Evolutionary conservation across 2,888 invertebrate species (phyloP), one percentile per base, ranked within the genome.

Genomic region (Scaptodrosophila latifasciaeformis): DNA sequence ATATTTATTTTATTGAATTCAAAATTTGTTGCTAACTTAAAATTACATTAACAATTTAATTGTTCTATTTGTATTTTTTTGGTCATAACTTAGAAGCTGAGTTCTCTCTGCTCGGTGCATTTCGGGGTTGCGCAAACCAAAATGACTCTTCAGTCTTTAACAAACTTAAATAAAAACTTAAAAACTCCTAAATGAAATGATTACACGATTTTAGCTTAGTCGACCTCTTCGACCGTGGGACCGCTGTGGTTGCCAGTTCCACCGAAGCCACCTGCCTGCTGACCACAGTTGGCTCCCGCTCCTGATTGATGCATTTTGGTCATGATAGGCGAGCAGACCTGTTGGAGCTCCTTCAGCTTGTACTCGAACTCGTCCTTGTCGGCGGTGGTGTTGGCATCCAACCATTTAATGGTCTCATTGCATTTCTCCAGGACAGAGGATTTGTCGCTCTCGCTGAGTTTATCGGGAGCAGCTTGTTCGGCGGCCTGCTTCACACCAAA

Each of bases 381-480:
- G 3, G 95, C 95, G 24, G 93, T 87, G 2, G 90, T 90, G 81
- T 95, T 94, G 29, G 86, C 86, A 69, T 96, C 96, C 62, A 94
- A 85, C 94, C 94, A 94, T 50, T 87, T 88, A 50, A 93, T 85
- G n/a, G 90, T 88, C 31, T 91, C 90, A 0, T 90, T 90, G 70
- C 91, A 91, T 78, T 90, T 91, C 55, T 90, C 88, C 45, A 59
- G 86, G 86, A 0, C 90, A 89, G 35, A 91, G 67, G 93, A 92
- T 85, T 91, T 92, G 65, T 94, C 94, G 2, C 88, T 86, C 19
- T 90, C 89, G 4, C 86, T 85, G 37, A 95, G 83, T 81, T 90
- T 91, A 37, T 87, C 88, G 0, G 90, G 90, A 24, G 43, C 29
- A 13, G 90, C 88, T 18, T 92, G 91, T 27, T 91, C 90, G 21